Percentiles rank a stretch among this genome's conserved stretches.
phyloP scores from a whole-genome alignment of 2,113 vertebrate genomes.

The Clarias batrachus region DNA sequence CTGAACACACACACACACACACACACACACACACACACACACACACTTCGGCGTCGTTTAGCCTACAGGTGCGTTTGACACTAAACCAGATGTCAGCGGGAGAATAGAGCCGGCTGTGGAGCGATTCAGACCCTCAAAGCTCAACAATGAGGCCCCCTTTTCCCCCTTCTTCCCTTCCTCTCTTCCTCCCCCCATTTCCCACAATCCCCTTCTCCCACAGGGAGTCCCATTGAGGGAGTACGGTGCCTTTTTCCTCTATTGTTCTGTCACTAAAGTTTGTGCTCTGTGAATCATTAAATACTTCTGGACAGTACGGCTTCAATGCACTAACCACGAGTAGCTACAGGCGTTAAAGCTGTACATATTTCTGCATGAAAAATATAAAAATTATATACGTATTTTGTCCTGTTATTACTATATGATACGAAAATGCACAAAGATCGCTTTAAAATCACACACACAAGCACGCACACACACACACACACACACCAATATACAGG shows the following conservation, averaged over 20 bases:
- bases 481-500: too few species aligned
- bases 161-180: conserved; percentile 8
- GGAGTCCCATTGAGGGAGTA: conserved; percentile 59
- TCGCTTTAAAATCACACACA: background rate
- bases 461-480: background rate
- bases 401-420: background rate
- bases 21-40: conserved; percentile 50
- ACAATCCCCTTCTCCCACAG: conserved; percentile 55
- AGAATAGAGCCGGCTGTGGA: conserved; percentile 75
- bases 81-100: conserved; percentile 84
- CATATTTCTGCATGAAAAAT: background rate
- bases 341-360: too few species aligned
- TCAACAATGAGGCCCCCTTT: conserved; percentile 30
- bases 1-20: conserved; percentile 56
- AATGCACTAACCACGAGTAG: too few species aligned
- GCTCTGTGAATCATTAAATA: background rate
- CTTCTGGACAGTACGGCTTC: too few species aligned
- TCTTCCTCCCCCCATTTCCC: conserved; percentile 42
- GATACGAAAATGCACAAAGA: background rate
- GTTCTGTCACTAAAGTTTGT: conserved; percentile 32
- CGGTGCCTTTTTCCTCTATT: conserved; percentile 20
- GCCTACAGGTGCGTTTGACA: conserved; percentile 79
- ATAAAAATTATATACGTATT: background rate
- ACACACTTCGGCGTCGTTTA: conserved; percentile 45
- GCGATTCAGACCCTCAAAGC: conserved; percentile 67